Conservation (phyloP, 2,113 vertebrate species). For the Athene noctua region DNA sequence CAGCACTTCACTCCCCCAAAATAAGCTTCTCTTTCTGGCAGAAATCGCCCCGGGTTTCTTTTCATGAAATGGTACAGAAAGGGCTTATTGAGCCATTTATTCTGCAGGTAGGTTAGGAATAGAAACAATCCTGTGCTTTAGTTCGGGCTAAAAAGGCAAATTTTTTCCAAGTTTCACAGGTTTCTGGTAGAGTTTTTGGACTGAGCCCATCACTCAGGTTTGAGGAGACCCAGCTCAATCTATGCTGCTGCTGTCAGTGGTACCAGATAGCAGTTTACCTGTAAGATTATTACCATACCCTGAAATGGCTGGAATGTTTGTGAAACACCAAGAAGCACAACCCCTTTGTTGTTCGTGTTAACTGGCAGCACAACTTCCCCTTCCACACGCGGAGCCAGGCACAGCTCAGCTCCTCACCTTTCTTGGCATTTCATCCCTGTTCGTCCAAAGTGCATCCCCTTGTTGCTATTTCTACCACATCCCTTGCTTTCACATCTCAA, state of each 20-base stretch:
- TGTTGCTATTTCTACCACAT: fast-evolving
- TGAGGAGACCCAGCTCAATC: background rate
- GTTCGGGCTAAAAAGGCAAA: background rate
- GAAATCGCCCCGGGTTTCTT: background rate
- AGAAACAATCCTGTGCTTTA: background rate
- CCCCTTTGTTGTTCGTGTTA: background rate
- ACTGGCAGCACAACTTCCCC: background rate
- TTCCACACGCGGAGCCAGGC: background rate
- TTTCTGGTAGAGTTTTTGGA: background rate
- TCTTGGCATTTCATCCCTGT: background rate
- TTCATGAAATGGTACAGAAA: background rate
- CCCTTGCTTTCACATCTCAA: background rate
- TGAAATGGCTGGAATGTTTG: background rate
- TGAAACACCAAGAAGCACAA: background rate
- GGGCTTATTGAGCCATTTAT: background rate
- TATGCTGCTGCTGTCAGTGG: background rate
- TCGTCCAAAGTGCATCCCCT: fast-evolving
- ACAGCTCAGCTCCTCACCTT: background rate
- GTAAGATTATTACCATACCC: background rate
- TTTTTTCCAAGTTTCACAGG: background rate
- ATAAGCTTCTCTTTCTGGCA: background rate
- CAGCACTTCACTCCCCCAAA: background rate
- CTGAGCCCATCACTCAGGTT: background rate
- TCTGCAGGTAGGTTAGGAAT: background rate
- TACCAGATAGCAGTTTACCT: background rate